Evolutionary conservation across 2,113 vertebrate species (phyloP).

Genomic region (Pterocles burchelli): DNA sequence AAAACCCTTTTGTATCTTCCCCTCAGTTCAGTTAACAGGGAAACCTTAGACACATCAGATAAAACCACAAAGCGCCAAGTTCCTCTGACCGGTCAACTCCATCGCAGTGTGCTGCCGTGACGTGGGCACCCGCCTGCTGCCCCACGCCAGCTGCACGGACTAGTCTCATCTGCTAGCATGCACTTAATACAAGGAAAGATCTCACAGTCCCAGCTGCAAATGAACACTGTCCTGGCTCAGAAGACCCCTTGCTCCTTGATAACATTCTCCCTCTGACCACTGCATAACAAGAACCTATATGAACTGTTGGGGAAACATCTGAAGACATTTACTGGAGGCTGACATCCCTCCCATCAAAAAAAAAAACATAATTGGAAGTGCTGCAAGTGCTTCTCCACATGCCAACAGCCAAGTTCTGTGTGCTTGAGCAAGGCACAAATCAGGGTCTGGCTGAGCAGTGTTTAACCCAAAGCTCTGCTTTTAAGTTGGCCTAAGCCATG

Average conservation of each 20-base stretch:
- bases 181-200: not conserved
- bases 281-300: not conserved
- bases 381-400: not conserved
- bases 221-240: not conserved
- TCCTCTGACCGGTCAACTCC: not conserved
- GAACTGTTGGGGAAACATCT: not conserved
- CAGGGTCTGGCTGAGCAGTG: not conserved
- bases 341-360: not conserved
- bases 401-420: accelerated
- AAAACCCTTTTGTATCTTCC: not conserved
- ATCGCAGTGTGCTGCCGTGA: accelerated
- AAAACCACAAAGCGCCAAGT: accelerated
- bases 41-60: not conserved
- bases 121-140: not conserved
- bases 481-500: not conserved
- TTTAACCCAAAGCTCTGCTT: not conserved
- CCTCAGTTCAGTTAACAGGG: not conserved
- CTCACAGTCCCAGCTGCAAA: not conserved
- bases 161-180: accelerated
- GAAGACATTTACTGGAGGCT: not conserved
- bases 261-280: not conserved
- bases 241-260: not conserved
- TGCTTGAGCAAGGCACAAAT: not conserved
- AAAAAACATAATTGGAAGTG: not conserved
- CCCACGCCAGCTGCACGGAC: not conserved